phyloP scores from a whole-genome alignment of 2,113 vertebrate genomes.

The Ondatra zibethicus region DNA sequence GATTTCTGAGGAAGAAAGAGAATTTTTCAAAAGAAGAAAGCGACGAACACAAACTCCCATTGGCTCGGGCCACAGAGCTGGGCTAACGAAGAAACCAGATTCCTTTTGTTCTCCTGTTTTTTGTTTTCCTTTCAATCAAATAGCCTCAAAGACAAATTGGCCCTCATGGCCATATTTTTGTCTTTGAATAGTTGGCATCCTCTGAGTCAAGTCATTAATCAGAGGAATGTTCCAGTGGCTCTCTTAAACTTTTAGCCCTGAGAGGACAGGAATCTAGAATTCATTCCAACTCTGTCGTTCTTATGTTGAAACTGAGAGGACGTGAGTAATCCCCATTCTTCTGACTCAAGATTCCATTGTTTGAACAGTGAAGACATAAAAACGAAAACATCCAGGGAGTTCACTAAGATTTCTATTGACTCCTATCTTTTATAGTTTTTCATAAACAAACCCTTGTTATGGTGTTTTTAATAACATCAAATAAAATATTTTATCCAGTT shows the following conservation, averaged over 20 bases:
- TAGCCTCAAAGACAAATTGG: conserved; percentile 62
- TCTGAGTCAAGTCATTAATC: conserved; percentile 32
- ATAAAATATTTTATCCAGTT: background rate
- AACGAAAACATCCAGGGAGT: background rate
- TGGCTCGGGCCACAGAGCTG: conserved; percentile 26
- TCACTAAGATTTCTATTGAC: background rate
- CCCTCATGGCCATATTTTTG: conserved; percentile 30
- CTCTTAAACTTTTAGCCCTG: background rate
- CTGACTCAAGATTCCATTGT: background rate
- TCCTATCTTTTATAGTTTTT: background rate
- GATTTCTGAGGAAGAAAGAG: conserved; percentile 75
- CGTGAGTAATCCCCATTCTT: background rate
- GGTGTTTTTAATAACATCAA: background rate
- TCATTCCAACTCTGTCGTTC: background rate
- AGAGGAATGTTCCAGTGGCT: background rate
- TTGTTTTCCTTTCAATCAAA: conserved; percentile 50
- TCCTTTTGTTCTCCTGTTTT: conserved; percentile 36
- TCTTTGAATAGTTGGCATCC: background rate
- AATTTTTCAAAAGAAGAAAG: conserved; percentile 61
- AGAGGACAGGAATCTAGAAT: conserved; percentile 25
- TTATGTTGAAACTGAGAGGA: background rate
- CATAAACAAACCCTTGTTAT: background rate
- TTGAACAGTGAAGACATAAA: background rate
- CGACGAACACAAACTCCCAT: conserved; percentile 8
- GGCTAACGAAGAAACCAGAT: conserved; percentile 66